Conservation (phyloP, 2,888 invertebrate species). For the Hyalella azteca region DNA sequence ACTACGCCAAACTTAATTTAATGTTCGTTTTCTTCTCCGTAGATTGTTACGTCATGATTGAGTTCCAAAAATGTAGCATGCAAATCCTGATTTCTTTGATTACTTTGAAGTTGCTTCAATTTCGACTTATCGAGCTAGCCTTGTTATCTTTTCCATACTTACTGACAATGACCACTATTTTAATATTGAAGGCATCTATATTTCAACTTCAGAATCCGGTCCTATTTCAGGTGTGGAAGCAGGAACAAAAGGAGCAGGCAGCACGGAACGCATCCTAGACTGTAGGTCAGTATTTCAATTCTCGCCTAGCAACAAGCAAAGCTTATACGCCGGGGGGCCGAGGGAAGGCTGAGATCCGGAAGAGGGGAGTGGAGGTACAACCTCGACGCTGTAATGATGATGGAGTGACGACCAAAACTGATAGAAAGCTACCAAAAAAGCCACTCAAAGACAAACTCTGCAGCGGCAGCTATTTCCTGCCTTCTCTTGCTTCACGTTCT, state of each 20-base stretch:
- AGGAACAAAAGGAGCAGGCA: background rate
- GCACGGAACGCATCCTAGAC: background rate
- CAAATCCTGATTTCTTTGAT: too few species aligned
- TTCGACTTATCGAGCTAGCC: too few species aligned
- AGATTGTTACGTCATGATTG: too few species aligned
- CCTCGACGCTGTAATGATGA: conserved; percentile 28
- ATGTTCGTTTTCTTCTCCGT: too few species aligned
- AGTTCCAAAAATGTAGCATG: too few species aligned
- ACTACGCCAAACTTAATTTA: too few species aligned
- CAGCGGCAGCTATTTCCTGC: conserved; percentile 28
- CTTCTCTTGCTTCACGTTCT: background rate
- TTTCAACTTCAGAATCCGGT: too few species aligned
- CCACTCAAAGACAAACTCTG: conserved; percentile 32
- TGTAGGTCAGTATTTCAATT: background rate
- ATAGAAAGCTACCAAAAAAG: conserved; percentile 36
- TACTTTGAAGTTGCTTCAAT: too few species aligned
- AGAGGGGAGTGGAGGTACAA: background rate
- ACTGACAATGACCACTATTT: too few species aligned
- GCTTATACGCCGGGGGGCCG: background rate
- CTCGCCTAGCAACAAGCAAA: background rate
- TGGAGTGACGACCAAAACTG: conserved; percentile 31
- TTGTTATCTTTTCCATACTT: too few species aligned
- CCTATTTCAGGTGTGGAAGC: too few species aligned
- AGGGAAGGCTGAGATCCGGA: background rate
- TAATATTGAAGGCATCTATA: too few species aligned